Evolutionary conservation across 2,888 invertebrate species (phyloP).

Genomic region (Diabrotica balteata): DNA sequence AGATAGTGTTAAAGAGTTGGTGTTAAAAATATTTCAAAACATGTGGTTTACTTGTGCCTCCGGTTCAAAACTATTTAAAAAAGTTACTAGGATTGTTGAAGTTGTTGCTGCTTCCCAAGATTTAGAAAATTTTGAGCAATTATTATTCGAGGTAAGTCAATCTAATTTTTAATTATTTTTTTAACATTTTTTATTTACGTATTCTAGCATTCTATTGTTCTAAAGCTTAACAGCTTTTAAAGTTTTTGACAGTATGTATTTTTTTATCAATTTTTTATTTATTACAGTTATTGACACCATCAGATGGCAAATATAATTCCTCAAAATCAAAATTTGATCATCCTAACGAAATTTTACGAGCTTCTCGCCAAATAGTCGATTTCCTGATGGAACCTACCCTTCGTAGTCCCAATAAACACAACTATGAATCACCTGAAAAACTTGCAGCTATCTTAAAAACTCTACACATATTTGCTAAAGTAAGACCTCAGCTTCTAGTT

Average conservation of each 20-base stretch:
- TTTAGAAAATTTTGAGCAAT: slow-evolving; percentile 93
- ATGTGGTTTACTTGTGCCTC: slow-evolving; percentile 98
- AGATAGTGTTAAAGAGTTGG: slow-evolving; percentile 94
- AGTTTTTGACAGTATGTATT: too few species aligned
- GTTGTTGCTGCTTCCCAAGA: slow-evolving; percentile 91
- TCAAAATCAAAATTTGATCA: slow-evolving; percentile 85
- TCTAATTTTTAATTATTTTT: slow-evolving; percentile 1
- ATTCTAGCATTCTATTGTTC: too few species aligned
- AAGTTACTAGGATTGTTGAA: slow-evolving; percentile 96
- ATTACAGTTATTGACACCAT: slow-evolving; percentile 84
- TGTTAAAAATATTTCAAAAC: slow-evolving; percentile 98
- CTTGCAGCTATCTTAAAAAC: slow-evolving; percentile 95
- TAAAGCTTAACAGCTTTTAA: too few species aligned
- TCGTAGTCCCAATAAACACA: slow-evolving; percentile 78
- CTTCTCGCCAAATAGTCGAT: slow-evolving; percentile 96
- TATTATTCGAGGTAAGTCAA: slow-evolving; percentile 83
- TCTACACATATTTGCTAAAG: slow-evolving; percentile 94
- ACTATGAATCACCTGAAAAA: slow-evolving; percentile 77
- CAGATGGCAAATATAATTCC: slow-evolving; percentile 88
- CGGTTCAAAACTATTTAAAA: slow-evolving; percentile 71
- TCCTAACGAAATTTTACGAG: slow-evolving; percentile 82
- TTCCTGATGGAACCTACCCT: slow-evolving; percentile 95
- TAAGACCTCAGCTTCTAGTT: slow-evolving; percentile 91
- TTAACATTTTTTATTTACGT: slow-evolving; percentile 8
- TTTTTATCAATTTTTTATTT: too few species aligned